Evolutionary conservation across 2,113 vertebrate genomes (phyloP).

Genomic region (Sinocyclocheilus anshuiensis): DNA sequence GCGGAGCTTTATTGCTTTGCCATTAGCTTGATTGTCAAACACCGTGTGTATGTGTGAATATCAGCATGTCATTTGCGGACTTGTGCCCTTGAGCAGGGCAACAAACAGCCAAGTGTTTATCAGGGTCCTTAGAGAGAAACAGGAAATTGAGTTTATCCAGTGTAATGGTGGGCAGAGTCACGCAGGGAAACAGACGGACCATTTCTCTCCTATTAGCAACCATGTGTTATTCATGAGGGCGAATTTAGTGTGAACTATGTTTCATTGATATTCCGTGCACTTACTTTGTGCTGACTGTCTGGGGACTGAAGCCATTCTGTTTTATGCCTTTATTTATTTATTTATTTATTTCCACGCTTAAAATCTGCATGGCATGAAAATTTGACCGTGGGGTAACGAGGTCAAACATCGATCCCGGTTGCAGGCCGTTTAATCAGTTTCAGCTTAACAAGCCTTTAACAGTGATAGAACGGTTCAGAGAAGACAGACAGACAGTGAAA

Average conservation of each 20-base stretch:
- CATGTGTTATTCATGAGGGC: slow-evolving; percentile 81
- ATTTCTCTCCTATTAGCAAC: slow-evolving; percentile 74
- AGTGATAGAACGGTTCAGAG: slow-evolving; percentile 19
- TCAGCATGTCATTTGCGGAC: slow-evolving; percentile 59
- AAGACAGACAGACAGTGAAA: slow-evolving; percentile 28
- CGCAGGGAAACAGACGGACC: slow-evolving; percentile 64
- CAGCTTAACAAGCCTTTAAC: slow-evolving; percentile 59
- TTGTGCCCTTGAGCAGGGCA: slow-evolving; percentile 53
- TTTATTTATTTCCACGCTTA: slow-evolving; percentile 63
- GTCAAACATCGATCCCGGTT: slow-evolving; percentile 60
- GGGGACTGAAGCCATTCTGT: slow-evolving; percentile 63
- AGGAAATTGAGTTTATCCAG: slow-evolving; percentile 79
- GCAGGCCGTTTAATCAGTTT: slow-evolving; percentile 57
- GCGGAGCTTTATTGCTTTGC: slow-evolving; percentile 42
- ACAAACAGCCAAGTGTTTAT: slow-evolving; percentile 65
- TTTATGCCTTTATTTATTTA: slow-evolving; percentile 68
- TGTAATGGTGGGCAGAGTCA: slow-evolving; percentile 73
- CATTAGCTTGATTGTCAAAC: slow-evolving; percentile 46
- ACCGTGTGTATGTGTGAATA: slow-evolving; percentile 31
- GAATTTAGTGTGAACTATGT: slow-evolving; percentile 75
- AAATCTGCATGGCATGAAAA: slow-evolving; percentile 53
- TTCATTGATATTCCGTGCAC: slow-evolving; percentile 75
- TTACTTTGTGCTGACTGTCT: slow-evolving; percentile 68
- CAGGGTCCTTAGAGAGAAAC: slow-evolving; percentile 68
- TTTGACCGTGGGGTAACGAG: slow-evolving; percentile 55